Base-by-base conservation (phyloP, 2,797 vertebrate species). In the Gymnodraco acuticeps region DNA sequence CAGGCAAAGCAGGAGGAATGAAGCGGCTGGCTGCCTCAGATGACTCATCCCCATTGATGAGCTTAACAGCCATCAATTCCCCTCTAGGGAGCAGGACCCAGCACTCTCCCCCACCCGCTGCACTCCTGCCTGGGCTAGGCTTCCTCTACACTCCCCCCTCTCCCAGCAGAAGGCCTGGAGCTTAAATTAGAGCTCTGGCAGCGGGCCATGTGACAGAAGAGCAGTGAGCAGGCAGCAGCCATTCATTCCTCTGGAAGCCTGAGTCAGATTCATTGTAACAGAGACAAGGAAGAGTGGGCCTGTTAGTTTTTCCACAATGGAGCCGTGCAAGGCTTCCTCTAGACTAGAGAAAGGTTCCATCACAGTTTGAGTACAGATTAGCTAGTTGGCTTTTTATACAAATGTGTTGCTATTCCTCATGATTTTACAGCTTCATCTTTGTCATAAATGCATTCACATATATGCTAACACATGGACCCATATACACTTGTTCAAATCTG, bases 11-110 rank as follows among this genome's bases (percentile, higher is more conserved):
- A 47, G 82, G 80, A 89, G 80, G 89, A 93, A 90, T 89, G 87
- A 81, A 92, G 84, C 75, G 79, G 85, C 88, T 86, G 85, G 81
- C 88, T 77, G 90, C 84, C 86, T 93, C 77, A 77, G 85, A 94
- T 96, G 93, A 93, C 88, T 95, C 91, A 91, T 91, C 82, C 80
- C 84, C 93, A 93, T 92, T 94, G 90, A 95, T 93, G 90, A 92
- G 88, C 85, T 93, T 87, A 91, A 90, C 93, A 93, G 92, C 86
- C 88, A 93, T 94, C 92, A 82, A 90, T 92, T 93, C 90, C 82
- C 85, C 89, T 87, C 88, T 76, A 77, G 88, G 85, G 87, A 92
- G 78, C 77, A 70, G 63, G 80, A 76, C 83, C 85, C 77, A 59
- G 83, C 52, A 69, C 80, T 74, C 87, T 63, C 59, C 81, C 76